phyloP scores from a whole-genome alignment of 1,140 invertebrate genomes.

The Lineus longissimus region DNA sequence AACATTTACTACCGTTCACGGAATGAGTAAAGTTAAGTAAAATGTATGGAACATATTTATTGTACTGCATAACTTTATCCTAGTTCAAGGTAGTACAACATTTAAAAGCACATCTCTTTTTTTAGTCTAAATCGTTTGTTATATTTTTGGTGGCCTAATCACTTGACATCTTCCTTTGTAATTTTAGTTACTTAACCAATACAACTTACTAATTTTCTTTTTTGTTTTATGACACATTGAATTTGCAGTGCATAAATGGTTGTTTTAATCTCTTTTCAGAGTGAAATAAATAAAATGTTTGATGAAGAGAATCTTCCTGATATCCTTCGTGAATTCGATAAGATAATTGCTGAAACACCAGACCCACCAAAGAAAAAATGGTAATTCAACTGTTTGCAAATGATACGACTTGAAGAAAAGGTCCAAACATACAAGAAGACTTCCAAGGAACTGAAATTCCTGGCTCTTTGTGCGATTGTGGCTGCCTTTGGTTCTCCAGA shows the following conservation, averaged over 20 bases:
- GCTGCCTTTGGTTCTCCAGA: too few species aligned
- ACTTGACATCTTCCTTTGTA: too few species aligned
- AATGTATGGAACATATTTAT: too few species aligned
- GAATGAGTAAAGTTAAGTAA: too few species aligned
- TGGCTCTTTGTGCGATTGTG: not conserved
- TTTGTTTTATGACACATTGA: too few species aligned
- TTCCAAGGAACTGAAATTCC: not conserved
- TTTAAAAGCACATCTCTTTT: not conserved
- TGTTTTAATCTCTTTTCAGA: constrained; percentile 8
- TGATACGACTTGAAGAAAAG: not conserved
- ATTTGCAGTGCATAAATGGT: too few species aligned
- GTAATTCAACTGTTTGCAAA: not conserved
- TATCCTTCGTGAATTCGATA: not conserved
- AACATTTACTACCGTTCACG: too few species aligned
- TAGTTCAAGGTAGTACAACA: not conserved
- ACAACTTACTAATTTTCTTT: too few species aligned
- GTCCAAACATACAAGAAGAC: not conserved
- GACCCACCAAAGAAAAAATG: not conserved
- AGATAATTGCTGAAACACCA: not conserved
- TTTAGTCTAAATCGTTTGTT: too few species aligned
- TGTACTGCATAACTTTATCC: not conserved
- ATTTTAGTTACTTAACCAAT: too few species aligned
- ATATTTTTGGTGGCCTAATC: too few species aligned
- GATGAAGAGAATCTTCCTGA: not conserved
- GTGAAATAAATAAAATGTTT: constrained; percentile 8